These are phyloP conservation scores for Porites evermanni DNA, from an alignment of 92 coral and sea anemone species.

Conservation along the genomic window DNA sequence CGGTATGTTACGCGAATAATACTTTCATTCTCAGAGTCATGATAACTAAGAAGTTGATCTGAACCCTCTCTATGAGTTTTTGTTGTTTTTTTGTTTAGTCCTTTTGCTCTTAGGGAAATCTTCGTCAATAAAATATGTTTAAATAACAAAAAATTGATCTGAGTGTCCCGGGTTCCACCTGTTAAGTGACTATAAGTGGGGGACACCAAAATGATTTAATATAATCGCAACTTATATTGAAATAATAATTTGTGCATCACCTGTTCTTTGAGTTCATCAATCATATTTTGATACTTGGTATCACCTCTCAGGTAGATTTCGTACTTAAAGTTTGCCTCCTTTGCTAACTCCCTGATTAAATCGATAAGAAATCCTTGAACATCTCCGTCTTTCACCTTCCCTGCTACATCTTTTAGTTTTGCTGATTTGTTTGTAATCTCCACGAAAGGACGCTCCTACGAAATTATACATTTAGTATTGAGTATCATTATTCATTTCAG, in stretches of 20 bases:
- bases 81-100: too few relatives aligned
- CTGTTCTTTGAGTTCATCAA: constrained; percentile 54
- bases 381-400: constrained; percentile 65
- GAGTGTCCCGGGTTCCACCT: too few relatives aligned
- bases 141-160: too few relatives aligned
- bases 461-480: not conserved
- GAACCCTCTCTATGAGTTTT: too few relatives aligned
- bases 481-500: not conserved
- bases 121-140: too few relatives aligned
- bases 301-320: constrained; percentile 53
- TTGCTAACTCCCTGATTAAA: constrained; percentile 72
- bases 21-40: too few relatives aligned
- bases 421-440: constrained; percentile 69
- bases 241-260: constrained; percentile 8
- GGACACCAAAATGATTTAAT: too few relatives aligned
- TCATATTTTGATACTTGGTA: constrained; percentile 51
- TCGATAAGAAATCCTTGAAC: constrained; percentile 90
- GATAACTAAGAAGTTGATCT: too few relatives aligned
- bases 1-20: too few relatives aligned
- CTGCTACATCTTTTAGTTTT: constrained; percentile 36
- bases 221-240: too few relatives aligned
- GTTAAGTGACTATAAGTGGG: too few relatives aligned
- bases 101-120: too few relatives aligned
- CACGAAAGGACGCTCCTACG: constrained; percentile 85
- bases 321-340: constrained; percentile 66